Conservation (phyloP, 2,888 invertebrate species). For the Aelia acuminata region DNA sequence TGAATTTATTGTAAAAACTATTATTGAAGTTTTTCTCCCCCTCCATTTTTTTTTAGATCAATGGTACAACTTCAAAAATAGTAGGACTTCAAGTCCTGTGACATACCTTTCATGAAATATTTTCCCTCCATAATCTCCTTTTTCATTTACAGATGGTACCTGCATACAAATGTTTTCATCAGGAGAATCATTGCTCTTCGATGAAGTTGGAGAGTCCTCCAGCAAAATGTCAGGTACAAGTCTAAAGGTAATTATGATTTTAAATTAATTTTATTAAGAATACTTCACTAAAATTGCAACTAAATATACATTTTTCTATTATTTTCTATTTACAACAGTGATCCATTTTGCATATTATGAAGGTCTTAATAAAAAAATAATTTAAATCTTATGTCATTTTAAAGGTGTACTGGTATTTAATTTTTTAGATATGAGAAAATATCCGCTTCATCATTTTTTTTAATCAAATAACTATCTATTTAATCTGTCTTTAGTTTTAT, state of each 20-base stretch:
- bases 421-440: not conserved
- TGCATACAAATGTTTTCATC: slow-evolving; percentile 56
- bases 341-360: no score
- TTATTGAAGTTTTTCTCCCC: no score
- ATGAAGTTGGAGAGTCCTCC: slow-evolving; percentile 85
- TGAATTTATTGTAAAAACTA: not conserved
- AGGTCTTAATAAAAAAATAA: not conserved
- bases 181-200: slow-evolving; percentile 78
- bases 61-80: not conserved
- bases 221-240: slow-evolving; percentile 87
- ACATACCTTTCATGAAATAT: slow-evolving; percentile 55
- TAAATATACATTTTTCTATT: not conserved
- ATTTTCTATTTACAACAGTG: no score
- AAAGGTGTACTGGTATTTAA: not conserved
- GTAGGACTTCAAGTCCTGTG: no score
- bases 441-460: not conserved
- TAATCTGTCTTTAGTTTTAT: not conserved
- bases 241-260: slow-evolving; percentile 71
- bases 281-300: not conserved
- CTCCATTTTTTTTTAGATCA: not conserved
- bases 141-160: slow-evolving; percentile 15
- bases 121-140: slow-evolving; percentile 51
- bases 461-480: not conserved
- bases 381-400: not conserved
- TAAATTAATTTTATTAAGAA: not conserved